phyloP scores from a whole-genome alignment of 2,888 invertebrate genomes.

The Nymphalis c-album region DNA sequence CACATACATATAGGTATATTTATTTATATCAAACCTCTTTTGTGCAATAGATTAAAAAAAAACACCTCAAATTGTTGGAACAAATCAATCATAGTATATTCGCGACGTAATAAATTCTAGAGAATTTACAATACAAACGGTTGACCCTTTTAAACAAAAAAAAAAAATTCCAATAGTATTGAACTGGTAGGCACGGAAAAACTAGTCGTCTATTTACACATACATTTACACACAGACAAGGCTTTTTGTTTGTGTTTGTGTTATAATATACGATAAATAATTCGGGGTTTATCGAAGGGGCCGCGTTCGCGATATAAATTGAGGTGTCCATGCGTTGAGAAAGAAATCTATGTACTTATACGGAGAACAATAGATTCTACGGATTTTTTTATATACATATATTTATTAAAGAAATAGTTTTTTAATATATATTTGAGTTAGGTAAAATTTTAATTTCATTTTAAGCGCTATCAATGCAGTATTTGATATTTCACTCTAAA shows the following conservation, averaged over 20 bases:
- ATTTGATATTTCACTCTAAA: too few relatives aligned
- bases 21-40: neutral
- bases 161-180: slow-evolving; percentile 24
- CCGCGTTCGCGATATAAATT: slow-evolving; percentile 57
- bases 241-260: slow-evolving; percentile 42
- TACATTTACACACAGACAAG: slow-evolving; percentile 32
- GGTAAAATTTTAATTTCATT: too few relatives aligned
- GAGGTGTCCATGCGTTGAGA: slow-evolving; percentile 48
- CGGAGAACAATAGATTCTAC: neutral
- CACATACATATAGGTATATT: neutral
- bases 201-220: slow-evolving; percentile 36
- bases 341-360: too few relatives aligned
- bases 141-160: slow-evolving; percentile 27
- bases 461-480: too few relatives aligned
- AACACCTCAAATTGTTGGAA: neutral
- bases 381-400: too few relatives aligned
- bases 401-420: too few relatives aligned
- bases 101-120: slow-evolving; percentile 10
- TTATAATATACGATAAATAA: slow-evolving; percentile 74
- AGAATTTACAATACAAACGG: slow-evolving; percentile 13
- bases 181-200: slow-evolving; percentile 37
- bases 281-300: slow-evolving; percentile 75
- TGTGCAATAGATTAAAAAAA: too few relatives aligned
- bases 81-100: slow-evolving; percentile 7
- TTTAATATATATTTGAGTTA: too few relatives aligned